A percentile compares a stretch with the other conserved stretches of the same genome.
Evolutionary conservation across 2,888 invertebrate genomes (phyloP).

Genomic region (Idaea dimidiata): DNA sequence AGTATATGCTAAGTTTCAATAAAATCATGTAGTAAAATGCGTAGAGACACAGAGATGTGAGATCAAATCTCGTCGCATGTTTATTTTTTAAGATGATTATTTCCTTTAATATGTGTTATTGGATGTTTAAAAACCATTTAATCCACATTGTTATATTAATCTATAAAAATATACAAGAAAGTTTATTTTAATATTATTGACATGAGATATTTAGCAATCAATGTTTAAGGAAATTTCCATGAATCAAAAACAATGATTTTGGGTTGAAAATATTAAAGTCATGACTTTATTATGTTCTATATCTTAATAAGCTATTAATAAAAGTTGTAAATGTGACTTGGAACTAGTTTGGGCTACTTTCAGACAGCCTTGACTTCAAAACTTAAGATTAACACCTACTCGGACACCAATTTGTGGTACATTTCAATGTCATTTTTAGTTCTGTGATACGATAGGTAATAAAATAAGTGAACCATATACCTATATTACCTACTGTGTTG

Average conservation of each 20-base stretch:
- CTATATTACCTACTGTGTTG: not conserved
- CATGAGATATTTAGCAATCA: too few relatives aligned
- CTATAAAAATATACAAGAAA: too few relatives aligned
- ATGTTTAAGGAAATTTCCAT: too few relatives aligned
- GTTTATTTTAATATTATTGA: too few relatives aligned
- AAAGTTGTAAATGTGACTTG: not conserved
- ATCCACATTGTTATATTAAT: too few relatives aligned
- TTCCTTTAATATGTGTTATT: too few relatives aligned
- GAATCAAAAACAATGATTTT: not conserved
- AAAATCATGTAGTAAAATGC: too few relatives aligned
- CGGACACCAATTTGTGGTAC: slow-evolving; percentile 3
- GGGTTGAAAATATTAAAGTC: not conserved
- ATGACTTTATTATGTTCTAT: slow-evolving; percentile 2
- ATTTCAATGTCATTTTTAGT: not conserved
- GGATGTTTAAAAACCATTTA: too few relatives aligned
- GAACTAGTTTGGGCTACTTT: slow-evolving; percentile 15
- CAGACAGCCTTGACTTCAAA: slow-evolving; percentile 22
- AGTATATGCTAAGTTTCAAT: too few relatives aligned
- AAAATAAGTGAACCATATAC: not conserved
- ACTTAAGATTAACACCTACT: slow-evolving; percentile 13
- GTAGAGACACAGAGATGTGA: too few relatives aligned
- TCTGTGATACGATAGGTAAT: not conserved
- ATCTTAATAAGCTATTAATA: slow-evolving; percentile 11
- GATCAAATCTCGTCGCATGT: too few relatives aligned
- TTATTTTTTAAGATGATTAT: too few relatives aligned